Evolutionary conservation across 2,113 vertebrate genomes (phyloP), one percentile per base, ranked within the genome.

Genomic region (Bufo gargarizans): DNA sequence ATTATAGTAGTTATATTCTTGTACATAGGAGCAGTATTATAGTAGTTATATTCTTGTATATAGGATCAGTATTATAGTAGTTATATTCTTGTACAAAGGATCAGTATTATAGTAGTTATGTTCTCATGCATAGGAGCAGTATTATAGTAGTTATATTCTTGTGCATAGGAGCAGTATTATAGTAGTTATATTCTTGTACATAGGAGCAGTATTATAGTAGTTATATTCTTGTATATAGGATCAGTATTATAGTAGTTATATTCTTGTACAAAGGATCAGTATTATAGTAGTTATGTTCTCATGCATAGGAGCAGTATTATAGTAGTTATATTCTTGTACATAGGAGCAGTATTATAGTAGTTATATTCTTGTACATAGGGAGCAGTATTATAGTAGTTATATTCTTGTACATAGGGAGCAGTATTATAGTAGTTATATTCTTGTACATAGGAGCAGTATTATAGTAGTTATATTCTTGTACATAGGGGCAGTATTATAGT

Each of bases 1-100:
- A 71, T 71, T 71, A 43, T 71, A 71, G 67, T 71, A 71, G 22
- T 71, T 71, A 71, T 71, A 71, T 71, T 71, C 67, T 43, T 71
- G 67, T 33, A 71, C 16, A 71, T 71, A 71, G 67, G 67, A 6
- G 67, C 67, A 71, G 67, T 71, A 71, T 71, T 71, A 71, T 71
- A 71, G 67, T 71, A 71, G 67, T 71, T 71, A 71, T 13, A 71
- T 71, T 71, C 67, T 12, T 71, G 67, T 43, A 71, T 8, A 71
- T 71, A 71, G 67, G 22, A 5, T 3, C n/a, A 67, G 63, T 67
- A 67, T 67, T n/a, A 67, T 67, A 67, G 63, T 67, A 67, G 63
- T 67, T 67, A 67, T 67, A 67, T 67, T 67, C 63, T 22, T 67
- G 63, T 67, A 67, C 10, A 67, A 22, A 22, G n/a, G 63, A 22